Evolutionary conservation across 2,888 invertebrate species (phyloP).

Genomic region (Drosophila picticornis): DNA sequence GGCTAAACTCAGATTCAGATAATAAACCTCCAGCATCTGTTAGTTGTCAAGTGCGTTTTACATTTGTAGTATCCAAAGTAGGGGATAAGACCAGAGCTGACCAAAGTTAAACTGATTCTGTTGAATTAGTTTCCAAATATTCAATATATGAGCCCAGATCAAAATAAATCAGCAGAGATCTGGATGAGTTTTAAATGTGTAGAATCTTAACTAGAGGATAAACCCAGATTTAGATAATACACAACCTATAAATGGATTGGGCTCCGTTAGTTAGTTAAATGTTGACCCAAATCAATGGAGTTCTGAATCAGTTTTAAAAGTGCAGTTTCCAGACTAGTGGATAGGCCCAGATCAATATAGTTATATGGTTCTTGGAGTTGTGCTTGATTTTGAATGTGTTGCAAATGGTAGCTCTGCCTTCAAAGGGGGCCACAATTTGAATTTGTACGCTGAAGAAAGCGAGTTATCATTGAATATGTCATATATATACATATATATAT

Average conservation of each 20-base stretch:
- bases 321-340: neutral
- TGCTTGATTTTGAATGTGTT: neutral
- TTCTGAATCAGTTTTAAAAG: neutral
- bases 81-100: neutral
- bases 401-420: neutral
- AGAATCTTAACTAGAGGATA: no score
- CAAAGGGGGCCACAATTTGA: slow-evolving; percentile 2
- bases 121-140: neutral
- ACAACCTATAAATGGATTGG: no score
- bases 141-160: no score
- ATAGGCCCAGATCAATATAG: no score
- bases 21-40: neutral
- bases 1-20: neutral
- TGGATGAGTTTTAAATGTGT: no score
- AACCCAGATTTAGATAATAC: no score
- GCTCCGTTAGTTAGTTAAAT: no score
- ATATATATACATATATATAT: neutral
- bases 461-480: neutral
- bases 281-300: neutral
- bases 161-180: no score
- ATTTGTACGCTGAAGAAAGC: slow-evolving; percentile 8
- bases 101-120: neutral
- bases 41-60: neutral
- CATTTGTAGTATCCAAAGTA: neutral
- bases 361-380: neutral